Percentiles rank a stretch among this genome's conserved stretches.
Conservation (phyloP, 1,140 invertebrate species). For the Luehdorfia chinensis region DNA sequence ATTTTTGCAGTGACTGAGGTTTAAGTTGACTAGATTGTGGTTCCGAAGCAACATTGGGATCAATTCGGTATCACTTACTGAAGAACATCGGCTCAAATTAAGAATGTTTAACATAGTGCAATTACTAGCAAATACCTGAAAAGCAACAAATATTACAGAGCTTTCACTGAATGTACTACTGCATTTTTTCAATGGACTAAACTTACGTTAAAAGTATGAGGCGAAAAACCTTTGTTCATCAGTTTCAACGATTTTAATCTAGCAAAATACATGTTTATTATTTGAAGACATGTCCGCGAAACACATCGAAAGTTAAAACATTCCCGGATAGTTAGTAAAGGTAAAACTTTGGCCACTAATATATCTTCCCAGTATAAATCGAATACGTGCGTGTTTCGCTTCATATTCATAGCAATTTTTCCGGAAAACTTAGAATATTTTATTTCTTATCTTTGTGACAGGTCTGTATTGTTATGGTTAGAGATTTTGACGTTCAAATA, state of each 20-base stretch:
- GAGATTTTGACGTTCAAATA: neutral
- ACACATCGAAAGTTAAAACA: constrained; percentile 78
- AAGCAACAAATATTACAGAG: constrained; percentile 27
- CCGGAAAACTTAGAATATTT: constrained; percentile 10
- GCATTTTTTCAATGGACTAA: neutral
- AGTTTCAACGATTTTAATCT: constrained; percentile 63
- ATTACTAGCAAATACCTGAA: constrained; percentile 66
- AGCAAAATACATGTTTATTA: constrained; percentile 68
- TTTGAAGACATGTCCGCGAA: constrained; percentile 68
- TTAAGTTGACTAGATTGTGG: constrained; percentile 66
- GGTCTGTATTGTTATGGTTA: constrained; percentile 1
- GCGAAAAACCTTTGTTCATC: constrained; percentile 64
- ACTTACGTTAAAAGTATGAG: constrained; percentile 63
- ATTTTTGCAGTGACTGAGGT: constrained; percentile 77
- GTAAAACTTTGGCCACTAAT: constrained; percentile 72
- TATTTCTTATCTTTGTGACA: neutral
- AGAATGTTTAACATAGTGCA: constrained; percentile 71
- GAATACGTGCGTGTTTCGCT: constrained; percentile 70
- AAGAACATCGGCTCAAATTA: constrained; percentile 72
- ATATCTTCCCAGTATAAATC: constrained; percentile 80
- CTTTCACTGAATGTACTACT: neutral
- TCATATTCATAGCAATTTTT: constrained; percentile 43
- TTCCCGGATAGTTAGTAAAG: constrained; percentile 71
- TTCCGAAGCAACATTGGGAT: constrained; percentile 74
- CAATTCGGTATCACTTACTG: constrained; percentile 71